Evolutionary conservation across 1,140 invertebrate genomes (phyloP).

Genomic region (Bombus difficillimus): DNA sequence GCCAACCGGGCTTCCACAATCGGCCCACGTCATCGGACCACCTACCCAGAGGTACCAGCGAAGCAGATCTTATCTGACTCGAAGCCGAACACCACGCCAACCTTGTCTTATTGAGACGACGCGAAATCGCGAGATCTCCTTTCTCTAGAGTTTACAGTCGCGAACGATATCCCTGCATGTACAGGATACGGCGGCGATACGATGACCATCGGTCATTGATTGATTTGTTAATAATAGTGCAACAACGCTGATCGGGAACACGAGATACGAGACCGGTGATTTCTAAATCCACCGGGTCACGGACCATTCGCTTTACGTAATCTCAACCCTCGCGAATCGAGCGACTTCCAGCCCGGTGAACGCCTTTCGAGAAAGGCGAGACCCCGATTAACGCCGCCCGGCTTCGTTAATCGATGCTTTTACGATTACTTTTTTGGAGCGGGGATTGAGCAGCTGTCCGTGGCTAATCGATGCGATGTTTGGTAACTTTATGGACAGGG

Average conservation of each 20-base stretch:
- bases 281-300: constrained; percentile 36
- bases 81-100: constrained; percentile 30
- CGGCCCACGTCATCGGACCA: constrained; percentile 56
- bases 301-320: constrained; percentile 41
- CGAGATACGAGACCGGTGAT: constrained; percentile 24
- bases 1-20: constrained; percentile 41
- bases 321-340: neutral
- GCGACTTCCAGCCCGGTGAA: neutral
- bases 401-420: constrained; percentile 7
- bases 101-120: constrained; percentile 21
- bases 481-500: neutral
- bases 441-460: neutral
- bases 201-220: constrained; percentile 5
- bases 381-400: neutral
- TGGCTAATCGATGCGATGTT: neutral
- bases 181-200: neutral
- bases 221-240: constrained; percentile 32
- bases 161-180: neutral
- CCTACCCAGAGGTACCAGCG: constrained; percentile 12
- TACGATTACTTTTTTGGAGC: neutral
- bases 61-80: constrained; percentile 56
- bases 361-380: neutral
- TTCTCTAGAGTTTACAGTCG: neutral
- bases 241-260: constrained; percentile 16
- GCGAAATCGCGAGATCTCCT: constrained; percentile 8